Evolutionary conservation across 35 echinoderm and acorn worm genomes (phyloP), one percentile per base, ranked within the genome.

Genomic region (Ptychodera flava): DNA sequence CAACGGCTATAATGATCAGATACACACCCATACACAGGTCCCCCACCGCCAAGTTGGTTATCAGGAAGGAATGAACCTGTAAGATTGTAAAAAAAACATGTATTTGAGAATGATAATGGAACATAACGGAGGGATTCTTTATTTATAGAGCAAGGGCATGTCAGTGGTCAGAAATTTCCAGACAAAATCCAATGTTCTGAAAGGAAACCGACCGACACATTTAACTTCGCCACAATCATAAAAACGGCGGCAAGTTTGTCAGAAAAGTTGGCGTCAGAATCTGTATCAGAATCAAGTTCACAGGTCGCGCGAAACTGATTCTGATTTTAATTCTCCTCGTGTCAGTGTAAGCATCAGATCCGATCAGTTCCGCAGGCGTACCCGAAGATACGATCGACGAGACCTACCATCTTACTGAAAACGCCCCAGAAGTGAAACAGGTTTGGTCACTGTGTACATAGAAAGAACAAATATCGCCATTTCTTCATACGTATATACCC

Each of bases 1-100:
- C 88, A 1, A 82, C 76, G 34, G 96, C 96, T 38, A 99, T 99
- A 78, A 99, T 99, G 27, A 99, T 85, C 28, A 99, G 93, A 82
- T 99, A 99, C 30, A 94, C 81, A 31, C 96, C 96, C 96, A 99
- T 99, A 33, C 88, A 89, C 85, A 99, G 88, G 84, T 99, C 96
- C 30, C 96, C 96, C 16, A 94, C 87, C 31, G 96, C 96, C 1
- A 99, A 89, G 37, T 99, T 99, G 1, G 96, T 99, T 29, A 99
- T 99, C 36, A 99, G 79, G 33, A 99, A 99, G 16, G 93, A 94
- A 83, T 99, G 96, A 28, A 99, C 93, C 96, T 99, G 53, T 35
- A 78, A 22, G 2, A 27, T 38, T 85, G 76, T 16, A 88, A 81
- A 29, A 34, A 0, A 76, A 29, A 33, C 32, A 16, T 81, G 16